Conservation (phyloP, 2,888 invertebrate species). For the Drosophila helvetica region DNA sequence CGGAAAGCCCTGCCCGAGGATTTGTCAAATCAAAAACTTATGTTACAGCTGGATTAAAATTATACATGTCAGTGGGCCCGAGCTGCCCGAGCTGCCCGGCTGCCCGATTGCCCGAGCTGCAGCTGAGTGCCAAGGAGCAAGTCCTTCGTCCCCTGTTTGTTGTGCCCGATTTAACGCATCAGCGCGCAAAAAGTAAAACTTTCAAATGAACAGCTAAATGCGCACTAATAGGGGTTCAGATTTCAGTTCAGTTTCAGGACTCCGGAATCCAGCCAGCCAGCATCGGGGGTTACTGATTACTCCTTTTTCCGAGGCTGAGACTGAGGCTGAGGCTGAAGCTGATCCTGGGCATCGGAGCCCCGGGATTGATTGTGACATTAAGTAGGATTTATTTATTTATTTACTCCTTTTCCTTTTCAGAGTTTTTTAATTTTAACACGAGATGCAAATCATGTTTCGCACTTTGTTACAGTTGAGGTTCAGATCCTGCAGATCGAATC, state of each 20-base stretch:
- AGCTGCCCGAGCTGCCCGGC: conserved; percentile 5
- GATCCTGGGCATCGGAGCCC: not conserved
- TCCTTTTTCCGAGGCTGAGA: not conserved
- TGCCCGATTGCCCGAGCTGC: too few relatives aligned
- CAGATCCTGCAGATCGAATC: conserved; percentile 33
- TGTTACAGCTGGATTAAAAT: conserved; percentile 82
- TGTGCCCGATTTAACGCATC: conserved; percentile 82
- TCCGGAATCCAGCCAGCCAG: not conserved
- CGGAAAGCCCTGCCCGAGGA: conserved; percentile 48
- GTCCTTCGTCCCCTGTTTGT: conserved; percentile 54
- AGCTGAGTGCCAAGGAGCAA: conserved; percentile 19
- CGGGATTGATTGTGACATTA: conserved; percentile 83
- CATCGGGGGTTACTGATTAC: not conserved
- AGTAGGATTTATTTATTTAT: conserved; percentile 83
- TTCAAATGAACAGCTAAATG: conserved; percentile 83
- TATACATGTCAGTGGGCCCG: conserved; percentile 72
- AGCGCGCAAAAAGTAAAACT: conserved; percentile 80
- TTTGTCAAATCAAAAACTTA: conserved; percentile 81
- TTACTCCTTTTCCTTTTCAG: conserved; percentile 63
- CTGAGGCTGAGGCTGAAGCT: too few relatives aligned
- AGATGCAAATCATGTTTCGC: conserved; percentile 78
- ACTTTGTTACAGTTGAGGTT: conserved; percentile 54
- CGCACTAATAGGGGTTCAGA: conserved; percentile 83
- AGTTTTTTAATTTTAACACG: conserved; percentile 60
- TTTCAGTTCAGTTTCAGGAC: conserved; percentile 66